Base-by-base conservation (phyloP, 2,113 vertebrate genomes). In the Labrus mixtus region DNA sequence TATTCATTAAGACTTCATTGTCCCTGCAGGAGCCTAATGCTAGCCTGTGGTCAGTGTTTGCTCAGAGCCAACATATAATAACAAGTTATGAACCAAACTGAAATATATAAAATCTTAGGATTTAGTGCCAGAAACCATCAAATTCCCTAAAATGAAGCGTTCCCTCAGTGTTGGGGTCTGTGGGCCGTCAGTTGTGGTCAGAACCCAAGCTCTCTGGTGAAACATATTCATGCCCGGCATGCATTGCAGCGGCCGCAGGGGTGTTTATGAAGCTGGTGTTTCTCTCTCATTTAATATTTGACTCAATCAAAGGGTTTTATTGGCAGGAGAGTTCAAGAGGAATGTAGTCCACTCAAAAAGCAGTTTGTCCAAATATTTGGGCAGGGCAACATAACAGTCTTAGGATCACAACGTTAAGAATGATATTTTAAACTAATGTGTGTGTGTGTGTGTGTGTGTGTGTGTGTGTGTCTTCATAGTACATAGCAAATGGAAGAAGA, bases 71-170 rank as follows among this genome's bases (percentile, higher is more conserved):
- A 80, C 62, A 70, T 85, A 74, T 89, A 83, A 91, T 85, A 53
- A 80, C 64, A 83, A 79, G 62, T 78, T 86, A 65, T 82, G 71
- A 5, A 81, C 68, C 66, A 65, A 83, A 76, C 39, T 72, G 53
- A 89, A 88, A 87, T 84, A 78, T 81, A 87, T 87, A 78, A 68
- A 76, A 85, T 82, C 51, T 79, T 25, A 76, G 51, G 51, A 54
- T 83, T 78, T 68, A 46, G 15, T 60, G 77, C 62, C 84, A 88
- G 68, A 76, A 89, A 81, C 73, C 76, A 69, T 72, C 50, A 57
- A 58, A 62, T 43, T 60, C 74, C 67, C 61, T 70, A 73, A 83
- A 73, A 62, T 60, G 53, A 72, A 82, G 68, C 61, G 41, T 61
- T 59, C 57, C 69, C 45, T 63, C 71, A 23, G 50, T 57, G 79